Evolutionary conservation across 2,113 vertebrate genomes (phyloP).

Genomic region (Lipotes vexillifer): DNA sequence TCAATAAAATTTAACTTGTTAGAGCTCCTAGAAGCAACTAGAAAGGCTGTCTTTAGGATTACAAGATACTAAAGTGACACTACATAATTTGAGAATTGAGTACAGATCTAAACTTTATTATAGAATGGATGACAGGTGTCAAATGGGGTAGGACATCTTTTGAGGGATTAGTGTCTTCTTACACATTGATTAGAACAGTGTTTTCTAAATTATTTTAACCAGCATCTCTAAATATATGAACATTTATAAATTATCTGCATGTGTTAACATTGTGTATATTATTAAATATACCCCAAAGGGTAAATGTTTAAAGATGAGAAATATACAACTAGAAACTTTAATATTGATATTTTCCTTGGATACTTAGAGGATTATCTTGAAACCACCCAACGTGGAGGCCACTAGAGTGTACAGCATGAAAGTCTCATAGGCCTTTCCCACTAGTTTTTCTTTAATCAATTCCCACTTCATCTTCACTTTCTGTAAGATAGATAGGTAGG

Average conservation of each 20-base stretch:
- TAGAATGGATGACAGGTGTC: not conserved
- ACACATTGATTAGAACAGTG: not conserved
- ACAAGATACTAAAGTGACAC: not conserved
- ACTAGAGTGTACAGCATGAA: not conserved
- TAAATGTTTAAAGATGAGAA: constrained; percentile 7
- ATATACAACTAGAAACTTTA: not conserved
- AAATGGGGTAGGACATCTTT: not conserved
- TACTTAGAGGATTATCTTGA: not conserved
- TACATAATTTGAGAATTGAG: not conserved
- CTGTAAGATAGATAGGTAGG: not conserved
- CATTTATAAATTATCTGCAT: not conserved
- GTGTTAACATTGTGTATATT: not conserved
- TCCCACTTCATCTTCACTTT: not conserved
- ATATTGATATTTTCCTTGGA: not conserved
- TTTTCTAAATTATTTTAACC: not conserved
- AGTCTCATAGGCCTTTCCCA: not conserved
- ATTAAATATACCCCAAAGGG: not conserved
- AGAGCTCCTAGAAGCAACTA: not conserved
- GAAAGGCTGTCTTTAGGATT: not conserved
- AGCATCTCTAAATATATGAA: not conserved
- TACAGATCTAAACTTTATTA: not conserved
- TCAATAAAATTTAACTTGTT: not conserved
- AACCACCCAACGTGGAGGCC: not conserved
- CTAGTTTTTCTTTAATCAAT: not conserved
- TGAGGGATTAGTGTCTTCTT: not conserved